phyloP scores from a whole-genome alignment of 1,140 invertebrate species.

The Scaptodrosophila lebanonensis region DNA sequence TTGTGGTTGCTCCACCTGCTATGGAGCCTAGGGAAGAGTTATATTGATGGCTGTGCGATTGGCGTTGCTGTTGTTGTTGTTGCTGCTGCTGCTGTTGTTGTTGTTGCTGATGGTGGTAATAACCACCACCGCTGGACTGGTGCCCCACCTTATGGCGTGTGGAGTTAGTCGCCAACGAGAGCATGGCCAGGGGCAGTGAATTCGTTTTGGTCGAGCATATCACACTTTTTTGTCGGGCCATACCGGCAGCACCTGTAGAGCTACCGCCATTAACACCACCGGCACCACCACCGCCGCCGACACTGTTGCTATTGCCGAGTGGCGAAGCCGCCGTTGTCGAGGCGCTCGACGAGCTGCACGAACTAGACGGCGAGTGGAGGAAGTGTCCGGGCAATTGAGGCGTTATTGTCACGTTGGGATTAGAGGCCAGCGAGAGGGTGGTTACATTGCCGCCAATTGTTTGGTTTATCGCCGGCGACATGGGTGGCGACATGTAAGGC shows the following conservation, averaged over 20 bases:
- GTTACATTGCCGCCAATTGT: slow-evolving; percentile 29
- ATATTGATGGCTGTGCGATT: slow-evolving; percentile 29
- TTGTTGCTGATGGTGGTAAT: slow-evolving; percentile 19
- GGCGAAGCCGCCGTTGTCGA: slow-evolving; percentile 62
- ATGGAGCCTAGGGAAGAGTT: no score
- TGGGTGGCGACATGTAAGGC: slow-evolving; percentile 71
- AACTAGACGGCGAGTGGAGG: slow-evolving; percentile 60
- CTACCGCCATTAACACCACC: neutral
- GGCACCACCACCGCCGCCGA: neutral
- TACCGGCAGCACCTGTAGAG: neutral
- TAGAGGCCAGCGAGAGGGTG: slow-evolving; percentile 58
- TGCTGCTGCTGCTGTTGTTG: slow-evolving; percentile 4
- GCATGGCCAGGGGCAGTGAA: slow-evolving; percentile 49
- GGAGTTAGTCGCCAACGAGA: slow-evolving; percentile 32
- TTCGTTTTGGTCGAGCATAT: slow-evolving; percentile 69
- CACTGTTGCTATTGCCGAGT: slow-evolving; percentile 23
- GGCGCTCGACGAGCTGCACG: slow-evolving; percentile 50
- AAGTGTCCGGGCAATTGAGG: slow-evolving; percentile 70
- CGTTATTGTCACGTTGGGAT: slow-evolving; percentile 70
- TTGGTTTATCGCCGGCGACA: slow-evolving; percentile 58
- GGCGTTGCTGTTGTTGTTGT: slow-evolving; percentile 28
- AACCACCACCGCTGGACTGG: slow-evolving; percentile 21
- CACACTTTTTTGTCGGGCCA: slow-evolving; percentile 60
- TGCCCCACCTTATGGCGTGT: neutral
- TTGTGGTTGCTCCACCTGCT: no score